Percentiles rank a stretch among this genome's conserved stretches.
phyloP scores from a whole-genome alignment of 2,113 vertebrate species.

The Pseudorectes ferrugineus region DNA sequence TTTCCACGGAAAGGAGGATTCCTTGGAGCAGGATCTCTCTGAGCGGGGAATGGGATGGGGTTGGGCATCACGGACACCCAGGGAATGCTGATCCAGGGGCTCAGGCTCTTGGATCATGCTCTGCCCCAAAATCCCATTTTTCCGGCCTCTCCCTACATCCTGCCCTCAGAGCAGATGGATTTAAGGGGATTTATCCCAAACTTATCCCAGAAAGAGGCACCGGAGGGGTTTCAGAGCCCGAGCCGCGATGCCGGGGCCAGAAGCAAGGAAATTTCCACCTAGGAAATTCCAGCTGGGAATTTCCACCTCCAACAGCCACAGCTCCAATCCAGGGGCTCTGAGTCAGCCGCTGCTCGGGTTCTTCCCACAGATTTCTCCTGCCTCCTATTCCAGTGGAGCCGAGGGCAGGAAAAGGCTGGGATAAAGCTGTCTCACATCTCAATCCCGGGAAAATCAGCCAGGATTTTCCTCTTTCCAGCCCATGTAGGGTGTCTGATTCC shows the following conservation, averaged over 20 bases:
- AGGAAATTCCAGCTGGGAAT: not conserved
- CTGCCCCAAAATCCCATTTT: not conserved
- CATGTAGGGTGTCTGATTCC: rapidly evolving
- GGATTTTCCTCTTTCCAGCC: not conserved
- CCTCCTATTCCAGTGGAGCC: not conserved
- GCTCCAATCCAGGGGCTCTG: rapidly evolving
- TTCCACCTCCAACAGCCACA: not conserved
- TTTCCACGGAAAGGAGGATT: not conserved
- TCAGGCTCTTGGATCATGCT: not conserved
- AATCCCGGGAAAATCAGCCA: not conserved
- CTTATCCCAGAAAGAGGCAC: not conserved
- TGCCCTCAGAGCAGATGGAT: not conserved
- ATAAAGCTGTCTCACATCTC: not conserved
- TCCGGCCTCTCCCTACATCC: rapidly evolving
- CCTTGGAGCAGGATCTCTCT: not conserved
- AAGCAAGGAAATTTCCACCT: not conserved
- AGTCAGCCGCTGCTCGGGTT: not conserved
- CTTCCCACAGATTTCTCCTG: not conserved
- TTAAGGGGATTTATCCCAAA: rapidly evolving
- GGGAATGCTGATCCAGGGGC: not conserved
- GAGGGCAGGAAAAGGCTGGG: not conserved
- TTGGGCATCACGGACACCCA: rapidly evolving
- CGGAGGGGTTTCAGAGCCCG: not conserved
- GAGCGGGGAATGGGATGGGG: not conserved
- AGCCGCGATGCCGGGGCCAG: rapidly evolving